Conservation (phyloP, 37 sponge, comb jelly and placozoan species). For the Diacarnus erythraeanus region DNA sequence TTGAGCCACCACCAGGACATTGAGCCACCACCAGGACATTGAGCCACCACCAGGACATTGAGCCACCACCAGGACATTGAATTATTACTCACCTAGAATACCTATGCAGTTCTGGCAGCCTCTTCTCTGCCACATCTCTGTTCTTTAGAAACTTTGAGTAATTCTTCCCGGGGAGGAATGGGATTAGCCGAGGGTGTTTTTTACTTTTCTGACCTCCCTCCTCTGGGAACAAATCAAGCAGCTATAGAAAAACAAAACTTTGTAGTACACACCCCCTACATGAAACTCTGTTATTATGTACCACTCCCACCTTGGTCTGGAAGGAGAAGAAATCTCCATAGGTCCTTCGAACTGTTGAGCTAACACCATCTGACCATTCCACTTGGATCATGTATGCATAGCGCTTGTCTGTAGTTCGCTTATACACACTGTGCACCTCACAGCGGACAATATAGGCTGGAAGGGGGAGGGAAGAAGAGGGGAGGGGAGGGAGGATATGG, state of each 20-base stretch:
- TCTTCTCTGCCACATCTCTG: constrained; percentile 80
- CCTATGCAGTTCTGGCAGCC: constrained; percentile 72
- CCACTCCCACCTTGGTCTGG: constrained; percentile 67
- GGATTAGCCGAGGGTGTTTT: constrained; percentile 74
- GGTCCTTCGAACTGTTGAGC: constrained; percentile 59
- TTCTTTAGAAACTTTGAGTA: constrained; percentile 54
- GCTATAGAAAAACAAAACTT: constrained; percentile 21
- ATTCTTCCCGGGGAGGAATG: constrained; percentile 79
- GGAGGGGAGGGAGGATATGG: background rate
- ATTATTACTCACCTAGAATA: constrained; percentile 57
- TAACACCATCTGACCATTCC: constrained; percentile 68
- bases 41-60: no score
- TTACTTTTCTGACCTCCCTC: constrained; percentile 80
- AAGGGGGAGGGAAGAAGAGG: background rate
- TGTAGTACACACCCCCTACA: background rate
- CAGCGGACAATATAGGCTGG: constrained; percentile 44
- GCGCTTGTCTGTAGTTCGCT: constrained; percentile 62
- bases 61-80: no score
- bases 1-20: no score
- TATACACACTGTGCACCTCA: constrained; percentile 81
- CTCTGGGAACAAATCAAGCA: constrained; percentile 80
- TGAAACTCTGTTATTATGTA: background rate
- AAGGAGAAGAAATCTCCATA: constrained; percentile 88
- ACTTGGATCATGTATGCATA: constrained; percentile 75
- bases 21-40: no score